A percentile compares a stretch with the other conserved stretches of the same genome.
phyloP scores from a whole-genome alignment of 2,797 vertebrate species.

The Taenioides sp. region DNA sequence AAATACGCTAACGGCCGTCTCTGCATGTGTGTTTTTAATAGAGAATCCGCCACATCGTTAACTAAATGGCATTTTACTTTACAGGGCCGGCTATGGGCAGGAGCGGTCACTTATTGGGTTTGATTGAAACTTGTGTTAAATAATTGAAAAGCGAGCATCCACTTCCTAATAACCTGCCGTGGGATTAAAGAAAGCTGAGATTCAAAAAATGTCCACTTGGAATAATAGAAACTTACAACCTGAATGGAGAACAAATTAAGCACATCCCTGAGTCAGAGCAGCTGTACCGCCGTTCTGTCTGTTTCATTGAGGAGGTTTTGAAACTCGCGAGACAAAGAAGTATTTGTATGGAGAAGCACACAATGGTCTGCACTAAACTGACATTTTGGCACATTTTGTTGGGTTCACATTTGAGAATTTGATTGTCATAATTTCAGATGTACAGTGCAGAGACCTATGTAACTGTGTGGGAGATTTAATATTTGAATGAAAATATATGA shows the following conservation, averaged over 20 bases:
- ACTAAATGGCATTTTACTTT: slow-evolving; percentile 42
- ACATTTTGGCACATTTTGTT: neutral
- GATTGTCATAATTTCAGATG: neutral
- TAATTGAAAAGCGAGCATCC: slow-evolving; percentile 50
- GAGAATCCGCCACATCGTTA: slow-evolving; percentile 28
- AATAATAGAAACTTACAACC: slow-evolving; percentile 44
- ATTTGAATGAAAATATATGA: no score
- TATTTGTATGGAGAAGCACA: neutral
- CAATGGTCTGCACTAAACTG: neutral
- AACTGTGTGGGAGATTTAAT: neutral
- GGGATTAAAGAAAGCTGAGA: slow-evolving; percentile 31
- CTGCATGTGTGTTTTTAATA: slow-evolving; percentile 33
- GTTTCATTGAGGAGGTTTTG: slow-evolving; percentile 25
- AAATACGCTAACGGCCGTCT: slow-evolving; percentile 40
- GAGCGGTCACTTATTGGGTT: slow-evolving; percentile 43
- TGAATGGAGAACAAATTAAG: slow-evolving; percentile 52
- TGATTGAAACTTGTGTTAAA: slow-evolving; percentile 41
- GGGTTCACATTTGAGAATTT: no score
- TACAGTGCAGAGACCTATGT: neutral
- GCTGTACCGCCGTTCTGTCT: slow-evolving; percentile 32
- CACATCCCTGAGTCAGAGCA: slow-evolving; percentile 24
- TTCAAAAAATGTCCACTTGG: slow-evolving; percentile 32
- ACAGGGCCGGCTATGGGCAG: slow-evolving; percentile 41
- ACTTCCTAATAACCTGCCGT: slow-evolving; percentile 43
- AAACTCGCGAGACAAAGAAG: slow-evolving; percentile 10